Conservation (phyloP, 2,113 vertebrate genomes). For the Tychaedon coryphoeus region DNA sequence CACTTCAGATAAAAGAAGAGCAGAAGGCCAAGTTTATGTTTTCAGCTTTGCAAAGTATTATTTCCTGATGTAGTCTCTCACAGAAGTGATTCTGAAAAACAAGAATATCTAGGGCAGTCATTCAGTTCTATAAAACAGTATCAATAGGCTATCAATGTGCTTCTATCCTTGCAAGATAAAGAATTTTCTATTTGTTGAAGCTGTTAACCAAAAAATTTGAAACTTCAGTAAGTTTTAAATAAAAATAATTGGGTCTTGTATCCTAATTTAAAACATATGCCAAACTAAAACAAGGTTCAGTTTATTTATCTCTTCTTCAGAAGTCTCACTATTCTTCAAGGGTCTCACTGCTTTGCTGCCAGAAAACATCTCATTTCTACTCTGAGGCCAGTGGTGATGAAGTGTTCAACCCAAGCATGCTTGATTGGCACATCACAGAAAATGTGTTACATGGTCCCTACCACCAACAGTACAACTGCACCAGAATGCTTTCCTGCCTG, state of each 20-base stretch:
- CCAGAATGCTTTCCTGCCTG: not conserved
- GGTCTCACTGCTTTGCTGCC: not conserved
- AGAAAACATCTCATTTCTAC: not conserved
- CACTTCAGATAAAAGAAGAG: not conserved
- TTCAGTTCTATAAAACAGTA: not conserved
- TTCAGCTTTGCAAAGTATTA: not conserved
- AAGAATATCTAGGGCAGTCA: not conserved
- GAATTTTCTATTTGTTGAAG: not conserved
- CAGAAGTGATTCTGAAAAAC: not conserved
- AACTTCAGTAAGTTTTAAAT: not conserved
- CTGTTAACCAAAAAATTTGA: not conserved
- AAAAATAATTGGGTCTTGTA: not conserved
- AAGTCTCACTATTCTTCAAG: not conserved
- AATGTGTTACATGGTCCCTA: not conserved
- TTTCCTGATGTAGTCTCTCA: not conserved
- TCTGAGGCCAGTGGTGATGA: not conserved
- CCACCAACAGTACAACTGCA: not conserved
- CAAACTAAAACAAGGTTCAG: not conserved
- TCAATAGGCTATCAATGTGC: not conserved
- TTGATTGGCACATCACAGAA: not conserved
- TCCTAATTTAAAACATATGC: not conserved
- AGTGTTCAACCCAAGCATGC: accelerated
- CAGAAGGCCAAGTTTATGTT: not conserved
- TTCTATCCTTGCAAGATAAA: not conserved
- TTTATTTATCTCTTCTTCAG: not conserved